phyloP scores from a whole-genome alignment of 1,140 invertebrate species.

The Brachystomella parvula region DNA sequence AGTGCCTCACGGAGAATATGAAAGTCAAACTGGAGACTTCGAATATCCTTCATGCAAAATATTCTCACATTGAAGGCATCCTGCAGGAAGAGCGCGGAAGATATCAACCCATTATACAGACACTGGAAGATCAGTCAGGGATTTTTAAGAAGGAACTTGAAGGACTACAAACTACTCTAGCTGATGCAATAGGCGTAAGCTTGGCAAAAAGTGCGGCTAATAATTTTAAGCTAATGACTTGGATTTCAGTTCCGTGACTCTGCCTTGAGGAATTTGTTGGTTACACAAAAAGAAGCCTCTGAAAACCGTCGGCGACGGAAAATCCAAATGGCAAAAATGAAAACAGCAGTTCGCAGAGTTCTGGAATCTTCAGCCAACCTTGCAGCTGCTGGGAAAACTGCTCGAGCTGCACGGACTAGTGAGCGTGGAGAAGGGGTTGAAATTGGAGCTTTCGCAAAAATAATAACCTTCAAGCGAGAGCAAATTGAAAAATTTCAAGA shows the following conservation, averaged over 20 bases:
- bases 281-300: conserved; percentile 31
- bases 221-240: conserved; percentile 1
- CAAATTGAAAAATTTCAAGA: conserved; percentile 34
- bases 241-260: conserved; percentile 26
- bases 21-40: conserved; percentile 29
- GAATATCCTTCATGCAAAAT: conserved; percentile 25
- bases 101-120: conserved; percentile 25
- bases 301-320: conserved; percentile 26
- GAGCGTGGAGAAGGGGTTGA: not conserved
- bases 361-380: conserved; percentile 28
- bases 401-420: not conserved
- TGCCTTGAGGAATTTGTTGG: conserved; percentile 23
- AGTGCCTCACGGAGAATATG: conserved; percentile 28
- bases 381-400: not conserved
- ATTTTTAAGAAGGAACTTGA: conserved; percentile 22
- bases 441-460: conserved; percentile 15
- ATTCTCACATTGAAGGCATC: conserved; percentile 20
- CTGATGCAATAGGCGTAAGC: conserved; percentile 25
- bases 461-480: conserved; percentile 16
- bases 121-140: conserved; percentile 17
- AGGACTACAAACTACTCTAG: conserved; percentile 27
- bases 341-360: conserved; percentile 33
- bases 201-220: not conserved
- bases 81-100: conserved; percentile 23
- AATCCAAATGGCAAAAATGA: conserved; percentile 36